These are phyloP conservation scores for Archaeoteleia sp. DNA, from an alignment of 2,888 invertebrate genomes.

Conservation along the genomic window DNA sequence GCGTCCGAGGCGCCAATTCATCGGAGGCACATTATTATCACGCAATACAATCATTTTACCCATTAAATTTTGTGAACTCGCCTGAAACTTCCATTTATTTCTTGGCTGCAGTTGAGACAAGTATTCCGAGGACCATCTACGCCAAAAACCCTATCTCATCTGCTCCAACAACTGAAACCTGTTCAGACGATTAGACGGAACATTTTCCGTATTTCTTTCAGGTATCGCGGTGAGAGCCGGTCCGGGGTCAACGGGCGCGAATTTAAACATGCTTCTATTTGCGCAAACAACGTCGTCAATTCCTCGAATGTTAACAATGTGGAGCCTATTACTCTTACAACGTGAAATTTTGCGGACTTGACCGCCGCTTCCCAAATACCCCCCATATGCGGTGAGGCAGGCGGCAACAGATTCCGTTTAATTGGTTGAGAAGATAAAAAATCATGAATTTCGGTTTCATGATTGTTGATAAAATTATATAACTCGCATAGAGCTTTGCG, in stretches of 20 bases:
- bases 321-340: background rate
- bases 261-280: background rate
- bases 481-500: background rate
- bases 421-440: background rate
- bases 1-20: no score
- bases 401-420: background rate
- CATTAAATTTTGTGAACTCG: no score
- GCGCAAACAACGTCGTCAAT: background rate
- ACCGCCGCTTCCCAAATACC: no score
- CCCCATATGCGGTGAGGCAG: no score
- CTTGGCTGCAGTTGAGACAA: no score
- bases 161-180: background rate
- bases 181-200: background rate
- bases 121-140: no score
- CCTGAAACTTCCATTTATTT: no score
- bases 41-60: no score
- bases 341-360: background rate
- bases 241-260: background rate
- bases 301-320: background rate
- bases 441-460: constrained; percentile 12
- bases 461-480: constrained; percentile 8
- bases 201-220: background rate
- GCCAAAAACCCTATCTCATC: no score
- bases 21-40: no score
- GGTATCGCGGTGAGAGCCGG: background rate